A percentile compares a stretch with the other conserved stretches of the same genome.
Conservation (phyloP, 2,888 invertebrate species). For the Caenorhabditis becei region DNA sequence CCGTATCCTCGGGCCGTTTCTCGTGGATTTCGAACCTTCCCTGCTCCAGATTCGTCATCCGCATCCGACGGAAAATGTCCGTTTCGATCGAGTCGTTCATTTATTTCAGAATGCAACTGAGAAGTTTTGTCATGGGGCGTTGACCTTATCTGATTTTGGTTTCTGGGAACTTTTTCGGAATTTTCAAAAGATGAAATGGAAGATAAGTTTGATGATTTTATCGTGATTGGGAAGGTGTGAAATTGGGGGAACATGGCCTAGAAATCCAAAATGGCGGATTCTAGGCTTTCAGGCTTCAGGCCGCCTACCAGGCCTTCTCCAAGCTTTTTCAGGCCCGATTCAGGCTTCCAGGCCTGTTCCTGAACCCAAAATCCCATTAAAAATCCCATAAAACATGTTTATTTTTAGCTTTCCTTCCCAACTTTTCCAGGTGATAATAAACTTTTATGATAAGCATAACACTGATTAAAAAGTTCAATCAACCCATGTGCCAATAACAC, state of each 20-base stretch:
- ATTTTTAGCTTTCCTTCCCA: neutral
- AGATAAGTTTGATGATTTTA: too few relatives aligned
- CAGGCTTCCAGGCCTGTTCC: too few relatives aligned
- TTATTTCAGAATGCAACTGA: neutral
- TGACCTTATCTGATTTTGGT: too few relatives aligned
- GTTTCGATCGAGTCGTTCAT: conserved; percentile 2
- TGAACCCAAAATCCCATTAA: neutral
- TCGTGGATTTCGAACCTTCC: neutral
- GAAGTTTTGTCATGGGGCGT: neutral
- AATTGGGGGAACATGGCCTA: too few relatives aligned
- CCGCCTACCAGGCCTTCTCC: too few relatives aligned
- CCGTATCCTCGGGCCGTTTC: neutral
- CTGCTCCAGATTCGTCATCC: conserved; percentile 3
- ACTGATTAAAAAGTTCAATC: neutral
- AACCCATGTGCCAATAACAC: neutral
- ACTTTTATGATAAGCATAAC: neutral
- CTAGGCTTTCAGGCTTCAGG: too few relatives aligned
- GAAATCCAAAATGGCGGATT: too few relatives aligned
- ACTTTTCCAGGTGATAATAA: neutral
- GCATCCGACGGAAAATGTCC: neutral
- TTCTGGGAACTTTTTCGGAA: neutral
- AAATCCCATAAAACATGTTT: neutral
- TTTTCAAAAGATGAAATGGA: neutral
- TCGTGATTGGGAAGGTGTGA: too few relatives aligned
- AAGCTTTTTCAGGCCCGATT: too few relatives aligned